phyloP scores from a whole-genome alignment of 2,113 vertebrate species.

The Plestiodon gilberti region DNA sequence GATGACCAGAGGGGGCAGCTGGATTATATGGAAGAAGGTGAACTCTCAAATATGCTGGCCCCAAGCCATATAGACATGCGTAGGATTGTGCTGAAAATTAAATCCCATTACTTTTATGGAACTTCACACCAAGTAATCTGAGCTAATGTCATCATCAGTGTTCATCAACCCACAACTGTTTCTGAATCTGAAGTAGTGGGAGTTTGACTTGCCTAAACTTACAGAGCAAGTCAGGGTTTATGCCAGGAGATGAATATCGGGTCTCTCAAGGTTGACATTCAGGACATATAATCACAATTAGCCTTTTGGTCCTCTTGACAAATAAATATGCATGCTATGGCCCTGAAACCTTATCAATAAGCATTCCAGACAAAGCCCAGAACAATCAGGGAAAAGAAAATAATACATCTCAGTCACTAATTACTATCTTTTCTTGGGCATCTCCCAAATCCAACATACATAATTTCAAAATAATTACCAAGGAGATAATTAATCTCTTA shows the following conservation, averaged over 20 bases:
- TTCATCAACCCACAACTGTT: too few relatives aligned
- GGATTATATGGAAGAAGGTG: too few relatives aligned
- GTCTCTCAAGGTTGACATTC: not conserved
- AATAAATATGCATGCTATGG: constrained; percentile 3
- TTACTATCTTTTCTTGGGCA: not conserved
- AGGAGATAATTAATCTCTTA: not conserved
- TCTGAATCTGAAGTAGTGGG: too few relatives aligned
- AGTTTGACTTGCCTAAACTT: not conserved
- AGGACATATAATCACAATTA: not conserved
- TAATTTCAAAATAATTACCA: constrained; percentile 8
- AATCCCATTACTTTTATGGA: too few relatives aligned
- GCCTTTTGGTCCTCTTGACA: not conserved
- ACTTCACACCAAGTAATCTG: too few relatives aligned
- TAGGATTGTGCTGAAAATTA: too few relatives aligned
- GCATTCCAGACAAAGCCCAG: not conserved
- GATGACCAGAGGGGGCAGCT: too few relatives aligned
- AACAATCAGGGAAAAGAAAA: not conserved
- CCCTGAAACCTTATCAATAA: not conserved
- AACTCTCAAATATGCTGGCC: too few relatives aligned
- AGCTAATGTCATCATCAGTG: too few relatives aligned
- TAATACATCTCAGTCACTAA: not conserved
- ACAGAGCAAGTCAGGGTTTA: not conserved
- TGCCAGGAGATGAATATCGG: not conserved
- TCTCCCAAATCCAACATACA: not conserved
- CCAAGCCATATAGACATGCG: too few relatives aligned